A percentile compares a stretch with the other conserved stretches of the same genome.
Conservation (phyloP, 2,113 vertebrate genomes). For the Zapus hudsonius region DNA sequence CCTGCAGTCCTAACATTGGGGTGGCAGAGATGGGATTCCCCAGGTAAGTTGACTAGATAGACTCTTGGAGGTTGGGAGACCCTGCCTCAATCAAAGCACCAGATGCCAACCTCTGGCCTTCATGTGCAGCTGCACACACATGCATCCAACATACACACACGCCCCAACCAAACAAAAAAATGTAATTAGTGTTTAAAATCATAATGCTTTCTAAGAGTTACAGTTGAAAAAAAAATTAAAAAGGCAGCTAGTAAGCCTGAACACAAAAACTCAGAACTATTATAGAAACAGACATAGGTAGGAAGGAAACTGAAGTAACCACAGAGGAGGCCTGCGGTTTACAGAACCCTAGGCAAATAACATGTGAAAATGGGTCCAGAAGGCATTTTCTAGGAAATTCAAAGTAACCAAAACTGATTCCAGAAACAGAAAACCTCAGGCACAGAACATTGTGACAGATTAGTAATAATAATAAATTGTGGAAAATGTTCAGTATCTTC, state of each 20-base stretch:
- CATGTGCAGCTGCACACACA: too few species aligned
- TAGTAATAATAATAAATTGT: neutral
- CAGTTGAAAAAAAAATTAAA: neutral
- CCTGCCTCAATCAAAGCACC: too few species aligned
- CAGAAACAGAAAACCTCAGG: neutral
- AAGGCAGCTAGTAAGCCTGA: neutral
- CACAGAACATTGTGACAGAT: neutral
- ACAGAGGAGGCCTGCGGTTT: neutral
- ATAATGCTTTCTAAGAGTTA: neutral
- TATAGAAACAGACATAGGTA: fast-evolving
- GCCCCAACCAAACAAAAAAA: too few species aligned
- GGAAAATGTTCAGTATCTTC: neutral
- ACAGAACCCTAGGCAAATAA: neutral
- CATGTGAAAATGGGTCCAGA: too few species aligned
- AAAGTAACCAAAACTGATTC: neutral
- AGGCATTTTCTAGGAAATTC: neutral
- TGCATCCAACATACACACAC: too few species aligned
- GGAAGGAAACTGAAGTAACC: too few species aligned
- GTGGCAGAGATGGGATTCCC: too few species aligned
- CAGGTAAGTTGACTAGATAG: too few species aligned
- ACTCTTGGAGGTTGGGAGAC: too few species aligned
- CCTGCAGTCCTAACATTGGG: too few species aligned
- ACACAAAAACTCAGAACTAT: neutral
- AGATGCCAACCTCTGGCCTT: too few species aligned
- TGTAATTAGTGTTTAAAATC: neutral